Evolutionary conservation across 1,140 invertebrate genomes (phyloP).

Genomic region (Oncopeltus fasciatus): DNA sequence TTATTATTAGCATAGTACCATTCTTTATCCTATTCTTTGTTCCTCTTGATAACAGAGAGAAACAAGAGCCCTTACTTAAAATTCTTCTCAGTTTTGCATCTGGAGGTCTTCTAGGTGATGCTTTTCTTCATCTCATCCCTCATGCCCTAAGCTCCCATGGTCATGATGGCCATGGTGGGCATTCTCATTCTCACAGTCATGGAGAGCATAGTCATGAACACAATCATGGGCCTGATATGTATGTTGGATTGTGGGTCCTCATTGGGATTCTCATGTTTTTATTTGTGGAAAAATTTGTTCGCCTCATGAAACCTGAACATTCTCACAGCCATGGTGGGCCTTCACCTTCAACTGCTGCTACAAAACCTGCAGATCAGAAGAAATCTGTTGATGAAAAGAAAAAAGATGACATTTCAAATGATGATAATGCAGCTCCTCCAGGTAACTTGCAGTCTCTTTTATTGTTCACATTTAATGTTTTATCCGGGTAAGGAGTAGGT

Average conservation of each 20-base stretch:
- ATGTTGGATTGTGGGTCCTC: slow-evolving; percentile 77
- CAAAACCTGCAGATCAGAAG: no score
- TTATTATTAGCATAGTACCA: slow-evolving; percentile 85
- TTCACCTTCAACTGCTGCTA: neutral
- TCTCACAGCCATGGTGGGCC: slow-evolving; percentile 39
- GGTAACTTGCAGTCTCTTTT: no score
- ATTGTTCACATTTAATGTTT: no score
- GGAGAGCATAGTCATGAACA: slow-evolving; percentile 30
- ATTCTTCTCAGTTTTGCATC: slow-evolving; percentile 86
- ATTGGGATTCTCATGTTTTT: slow-evolving; percentile 84
- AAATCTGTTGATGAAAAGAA: no score
- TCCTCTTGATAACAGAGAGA: slow-evolving; percentile 73
- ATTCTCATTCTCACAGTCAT: slow-evolving; percentile 39
- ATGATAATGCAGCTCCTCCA: neutral
- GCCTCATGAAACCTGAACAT: slow-evolving; percentile 72
- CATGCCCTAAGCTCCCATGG: slow-evolving; percentile 64
- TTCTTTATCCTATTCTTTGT: slow-evolving; percentile 88
- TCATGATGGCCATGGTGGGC: slow-evolving; percentile 30
- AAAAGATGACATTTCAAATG: slow-evolving; percentile 10
- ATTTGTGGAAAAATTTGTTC: slow-evolving; percentile 81
- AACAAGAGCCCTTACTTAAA: slow-evolving; percentile 73
- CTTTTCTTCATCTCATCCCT: slow-evolving; percentile 91
- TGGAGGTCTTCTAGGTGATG: slow-evolving; percentile 86
- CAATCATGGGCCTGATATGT: slow-evolving; percentile 56
- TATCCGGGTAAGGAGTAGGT: no score